A percentile compares a stretch with the other conserved stretches of the same genome.
Evolutionary conservation across 2,113 vertebrate species (phyloP).

Genomic region (Arizona elegans): DNA sequence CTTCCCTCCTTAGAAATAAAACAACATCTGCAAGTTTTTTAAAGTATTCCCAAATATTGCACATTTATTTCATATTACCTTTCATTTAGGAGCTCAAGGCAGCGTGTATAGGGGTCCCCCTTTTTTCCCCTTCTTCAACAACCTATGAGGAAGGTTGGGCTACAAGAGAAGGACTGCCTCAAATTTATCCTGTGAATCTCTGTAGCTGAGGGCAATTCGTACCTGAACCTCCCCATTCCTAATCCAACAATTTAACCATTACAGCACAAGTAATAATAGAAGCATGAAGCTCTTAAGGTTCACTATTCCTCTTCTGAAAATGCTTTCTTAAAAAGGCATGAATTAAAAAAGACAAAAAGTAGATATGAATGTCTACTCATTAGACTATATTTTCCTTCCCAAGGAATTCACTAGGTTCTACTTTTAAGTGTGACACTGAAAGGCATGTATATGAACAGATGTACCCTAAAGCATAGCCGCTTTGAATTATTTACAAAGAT

Average conservation of each 20-base stretch:
- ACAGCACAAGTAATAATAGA: background rate
- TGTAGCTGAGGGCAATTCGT: background rate
- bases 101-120: background rate
- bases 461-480: background rate
- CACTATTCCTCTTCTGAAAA: background rate
- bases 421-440: background rate
- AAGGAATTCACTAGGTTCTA: background rate
- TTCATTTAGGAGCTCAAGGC: background rate
- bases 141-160: background rate
- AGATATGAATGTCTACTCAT: background rate
- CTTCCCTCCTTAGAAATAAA: background rate
- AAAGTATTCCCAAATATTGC: background rate
- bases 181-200: background rate
- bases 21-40: background rate
- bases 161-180: background rate
- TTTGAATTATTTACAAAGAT: too few relatives aligned
- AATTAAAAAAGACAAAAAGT: too few relatives aligned
- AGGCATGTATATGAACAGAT: background rate
- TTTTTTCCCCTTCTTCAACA: background rate
- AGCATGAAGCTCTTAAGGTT: background rate
- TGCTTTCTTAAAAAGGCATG: background rate
- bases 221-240: background rate
- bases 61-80: background rate
- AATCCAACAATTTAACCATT: background rate
- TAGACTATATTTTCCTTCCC: background rate